Conservation (phyloP, 2,797 vertebrate species). For the Hybognathus amarus region DNA sequence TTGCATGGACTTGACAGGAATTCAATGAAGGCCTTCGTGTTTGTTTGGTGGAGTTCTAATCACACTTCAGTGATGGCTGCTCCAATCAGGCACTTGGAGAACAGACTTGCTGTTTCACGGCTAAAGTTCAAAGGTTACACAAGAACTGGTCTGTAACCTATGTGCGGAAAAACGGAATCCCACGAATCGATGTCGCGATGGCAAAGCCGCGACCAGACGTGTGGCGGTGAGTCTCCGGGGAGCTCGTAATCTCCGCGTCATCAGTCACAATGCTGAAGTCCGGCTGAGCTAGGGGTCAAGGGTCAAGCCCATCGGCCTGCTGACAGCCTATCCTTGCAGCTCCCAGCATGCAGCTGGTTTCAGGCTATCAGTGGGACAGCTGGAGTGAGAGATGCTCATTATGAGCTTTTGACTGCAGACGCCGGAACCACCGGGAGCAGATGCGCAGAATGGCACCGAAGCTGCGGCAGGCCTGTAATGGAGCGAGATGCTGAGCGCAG, state of each 20-base stretch:
- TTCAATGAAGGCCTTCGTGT: slow-evolving; percentile 79
- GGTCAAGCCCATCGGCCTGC: slow-evolving; percentile 63
- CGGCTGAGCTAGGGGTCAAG: slow-evolving; percentile 72
- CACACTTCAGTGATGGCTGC: slow-evolving; percentile 71
- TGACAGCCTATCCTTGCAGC: slow-evolving; percentile 38
- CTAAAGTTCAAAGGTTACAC: slow-evolving; percentile 68
- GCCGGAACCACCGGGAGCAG: slow-evolving; percentile 38
- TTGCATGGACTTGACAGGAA: slow-evolving; percentile 80
- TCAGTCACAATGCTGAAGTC: slow-evolving; percentile 76
- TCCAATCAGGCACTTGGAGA: slow-evolving; percentile 61
- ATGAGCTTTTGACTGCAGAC: slow-evolving; percentile 46
- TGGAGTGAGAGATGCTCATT: slow-evolving; percentile 50
- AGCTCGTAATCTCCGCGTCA: slow-evolving; percentile 87
- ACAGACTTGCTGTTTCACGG: slow-evolving; percentile 31
- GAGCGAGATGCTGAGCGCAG: slow-evolving; percentile 39
- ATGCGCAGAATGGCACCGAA: slow-evolving; percentile 35
- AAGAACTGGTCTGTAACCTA: slow-evolving; percentile 67
- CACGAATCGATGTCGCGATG: slow-evolving; percentile 84
- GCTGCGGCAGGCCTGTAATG: slow-evolving; percentile 47
- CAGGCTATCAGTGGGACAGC: slow-evolving; percentile 50
- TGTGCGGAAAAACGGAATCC: slow-evolving; percentile 58
- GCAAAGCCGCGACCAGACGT: slow-evolving; percentile 75
- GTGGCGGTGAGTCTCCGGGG: slow-evolving; percentile 84
- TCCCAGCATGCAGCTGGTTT: slow-evolving; percentile 54
- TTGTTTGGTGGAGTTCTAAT: slow-evolving; percentile 80